These are phyloP conservation scores for Struthio camelus DNA, from an alignment of 2,113 vertebrate species.

Conservation along the genomic window DNA sequence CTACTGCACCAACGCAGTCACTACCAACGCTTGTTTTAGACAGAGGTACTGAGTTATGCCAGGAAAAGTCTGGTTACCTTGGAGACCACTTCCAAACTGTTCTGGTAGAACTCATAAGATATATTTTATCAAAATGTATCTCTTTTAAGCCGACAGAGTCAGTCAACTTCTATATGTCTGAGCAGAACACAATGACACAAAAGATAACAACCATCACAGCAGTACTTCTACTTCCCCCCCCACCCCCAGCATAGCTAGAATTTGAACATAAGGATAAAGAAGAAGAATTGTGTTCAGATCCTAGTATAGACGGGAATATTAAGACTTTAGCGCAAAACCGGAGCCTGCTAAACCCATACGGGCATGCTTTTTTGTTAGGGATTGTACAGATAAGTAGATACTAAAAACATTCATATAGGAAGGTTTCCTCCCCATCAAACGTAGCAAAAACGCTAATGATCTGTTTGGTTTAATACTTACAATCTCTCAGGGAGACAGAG, in stretches of 20 bases:
- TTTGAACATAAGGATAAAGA: not conserved
- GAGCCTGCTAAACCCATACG: not conserved
- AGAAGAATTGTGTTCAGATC: not conserved
- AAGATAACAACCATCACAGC: not conserved
- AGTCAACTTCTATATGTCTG: not conserved
- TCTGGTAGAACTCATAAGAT: not conserved
- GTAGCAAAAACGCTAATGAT: not conserved
- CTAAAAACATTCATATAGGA: not conserved
- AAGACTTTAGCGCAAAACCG: rapidly evolving
- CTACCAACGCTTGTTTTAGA: slow-evolving; percentile 49
- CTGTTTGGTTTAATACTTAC: not conserved
- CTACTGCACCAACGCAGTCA: slow-evolving; percentile 1
- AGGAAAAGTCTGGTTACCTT: slow-evolving; percentile 54
- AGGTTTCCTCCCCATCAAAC: not conserved
- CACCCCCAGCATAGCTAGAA: not conserved
- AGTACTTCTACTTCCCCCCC: not conserved
- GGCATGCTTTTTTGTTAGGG: not conserved
- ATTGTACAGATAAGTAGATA: not conserved
- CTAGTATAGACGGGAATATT: not conserved
- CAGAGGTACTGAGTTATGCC: not conserved
- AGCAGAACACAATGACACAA: not conserved
- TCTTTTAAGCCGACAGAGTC: not conserved
- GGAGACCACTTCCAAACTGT: slow-evolving; percentile 40
- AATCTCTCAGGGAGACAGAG: not conserved
- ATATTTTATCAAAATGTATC: not conserved